These are phyloP conservation scores for Schizopygopsis malacanthus DNA, from an alignment of 2,797 vertebrate species.

Conservation along the genomic window DNA sequence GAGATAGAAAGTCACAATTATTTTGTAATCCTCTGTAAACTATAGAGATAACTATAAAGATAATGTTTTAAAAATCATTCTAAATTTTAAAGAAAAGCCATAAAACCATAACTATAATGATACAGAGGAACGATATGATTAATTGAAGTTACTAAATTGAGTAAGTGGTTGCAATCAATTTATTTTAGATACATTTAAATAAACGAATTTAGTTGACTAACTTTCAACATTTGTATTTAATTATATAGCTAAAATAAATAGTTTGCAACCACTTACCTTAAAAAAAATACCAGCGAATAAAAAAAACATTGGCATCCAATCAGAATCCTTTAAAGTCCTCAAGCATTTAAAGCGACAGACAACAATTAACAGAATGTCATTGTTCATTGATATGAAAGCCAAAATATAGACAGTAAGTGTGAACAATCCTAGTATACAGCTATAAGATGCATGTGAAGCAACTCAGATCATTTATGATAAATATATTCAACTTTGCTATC, in stretches of 20 bases:
- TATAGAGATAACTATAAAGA: too few species aligned
- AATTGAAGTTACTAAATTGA: too few species aligned
- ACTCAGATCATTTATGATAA: not conserved
- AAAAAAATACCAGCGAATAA: too few species aligned
- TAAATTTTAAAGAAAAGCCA: not conserved
- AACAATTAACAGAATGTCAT: not conserved
- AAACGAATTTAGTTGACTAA: too few species aligned
- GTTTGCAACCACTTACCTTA: too few species aligned
- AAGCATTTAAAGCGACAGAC: not conserved
- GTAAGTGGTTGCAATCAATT: too few species aligned
- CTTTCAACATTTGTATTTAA: too few species aligned
- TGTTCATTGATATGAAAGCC: not conserved
- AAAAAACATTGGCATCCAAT: not conserved
- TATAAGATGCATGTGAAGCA: not conserved
- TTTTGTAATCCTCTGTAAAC: too few species aligned
- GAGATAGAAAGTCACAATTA: too few species aligned
- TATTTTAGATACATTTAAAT: too few species aligned
- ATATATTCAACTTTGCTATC: not conserved
- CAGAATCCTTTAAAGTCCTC: not conserved
- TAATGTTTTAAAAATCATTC: too few species aligned
- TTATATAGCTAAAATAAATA: too few species aligned
- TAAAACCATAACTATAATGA: not conserved
- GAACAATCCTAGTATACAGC: not conserved
- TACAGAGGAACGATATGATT: not conserved
- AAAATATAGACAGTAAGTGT: not conserved